Base-by-base conservation (phyloP, 2,797 vertebrate genomes). In the Podarcis lilfordi region DNA sequence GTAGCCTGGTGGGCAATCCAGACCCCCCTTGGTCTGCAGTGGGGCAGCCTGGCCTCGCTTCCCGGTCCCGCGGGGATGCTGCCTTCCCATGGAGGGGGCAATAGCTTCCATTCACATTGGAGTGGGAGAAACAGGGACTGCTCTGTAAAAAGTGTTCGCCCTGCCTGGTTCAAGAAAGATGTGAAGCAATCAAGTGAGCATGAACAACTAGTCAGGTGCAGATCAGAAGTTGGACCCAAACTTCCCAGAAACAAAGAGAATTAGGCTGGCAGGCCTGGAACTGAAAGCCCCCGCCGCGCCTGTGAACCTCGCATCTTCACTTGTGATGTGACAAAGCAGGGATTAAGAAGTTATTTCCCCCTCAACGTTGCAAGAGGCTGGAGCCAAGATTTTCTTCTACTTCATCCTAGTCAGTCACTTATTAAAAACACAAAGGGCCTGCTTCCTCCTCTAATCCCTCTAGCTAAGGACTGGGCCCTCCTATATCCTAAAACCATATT, bases 351-450 rank as follows among this genome's bases (percentile, higher is more conserved):
- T 75, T 76, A 74, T 68, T 84, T 80, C 10, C 25, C 3, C 29
- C 75, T 35, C 71, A 43, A 84, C 82, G 9, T 32, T 43, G 82
- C 13, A 32, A 81, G 82, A 21, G 45, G 32, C n/a, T 1, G 11
- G 59, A 75, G 76, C 69, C 76, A 84, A 80, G 59, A 76, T 35
- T 25, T 19, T 32, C 37, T 19, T 15, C 5, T 25, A 29, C 66
- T 66, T 32, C 50, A 86, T 84, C 69, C 21, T 29, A 84, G 82
- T 23, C 77, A 68, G 68, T 80, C 27, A 15, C 69, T 84, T 87
- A 87, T 80, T 87, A 87, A 87, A 87, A 84, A 85, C 69, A n/a
- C 1, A 13, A 69, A 59, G 86, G 74, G 76, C 69, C 84, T n/a
- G 82, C 69, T 80, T 84, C 68, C 43, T 45, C 59, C 21, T 74